Base-by-base conservation (phyloP, 2,888 invertebrate species). In the Cantharis rustica region DNA sequence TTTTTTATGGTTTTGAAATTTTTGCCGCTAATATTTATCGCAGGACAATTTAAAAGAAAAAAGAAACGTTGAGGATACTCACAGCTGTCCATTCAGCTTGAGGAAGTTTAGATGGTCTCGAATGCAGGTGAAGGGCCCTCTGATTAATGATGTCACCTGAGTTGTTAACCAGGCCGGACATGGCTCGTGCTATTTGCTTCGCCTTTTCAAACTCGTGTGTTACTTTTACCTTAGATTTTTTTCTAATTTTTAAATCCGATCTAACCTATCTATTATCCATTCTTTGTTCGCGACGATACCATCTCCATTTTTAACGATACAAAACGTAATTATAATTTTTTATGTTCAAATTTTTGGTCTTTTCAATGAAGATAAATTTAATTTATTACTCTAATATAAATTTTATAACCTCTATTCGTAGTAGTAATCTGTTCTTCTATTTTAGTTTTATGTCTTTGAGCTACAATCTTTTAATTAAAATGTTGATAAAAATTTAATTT, bases 81-180 rank as follows among this genome's bases (percentile, higher is more conserved):
- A 47, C 47, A 47, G 47, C 47, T 47, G 47, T 47, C 47, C 47
- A 47, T 47, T 47, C 47, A 47, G 47, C 47, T 47, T 47, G 47
- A 47, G 47, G 47, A 47, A 47, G 47, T 47, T 47, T 66, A 66
- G 64, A 66, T 66, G 23, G 20, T 17, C 23, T 66, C 20, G 64
- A 66, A 75, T 72, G 69, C 79, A 76, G 80, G 82, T 82, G 82
- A 82, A 82, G 82, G 82, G 82, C 80, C 75, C 75, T 69, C 73
- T 80, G 80, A 81, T 81, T 82, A 81, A 81, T 78, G 80, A 81
- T 81, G 82, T 81, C 81, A 80, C 76, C 78, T 75, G 78, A 75
- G 75, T 68, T 74, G 77, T 72, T 76, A 79, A 75, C 77, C 79
- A 75, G 76, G 76, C 77, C 74, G 77, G 77, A 75, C 78, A 78